Conservation (phyloP, 2,888 invertebrate genomes). For the Desoria tigrina region DNA sequence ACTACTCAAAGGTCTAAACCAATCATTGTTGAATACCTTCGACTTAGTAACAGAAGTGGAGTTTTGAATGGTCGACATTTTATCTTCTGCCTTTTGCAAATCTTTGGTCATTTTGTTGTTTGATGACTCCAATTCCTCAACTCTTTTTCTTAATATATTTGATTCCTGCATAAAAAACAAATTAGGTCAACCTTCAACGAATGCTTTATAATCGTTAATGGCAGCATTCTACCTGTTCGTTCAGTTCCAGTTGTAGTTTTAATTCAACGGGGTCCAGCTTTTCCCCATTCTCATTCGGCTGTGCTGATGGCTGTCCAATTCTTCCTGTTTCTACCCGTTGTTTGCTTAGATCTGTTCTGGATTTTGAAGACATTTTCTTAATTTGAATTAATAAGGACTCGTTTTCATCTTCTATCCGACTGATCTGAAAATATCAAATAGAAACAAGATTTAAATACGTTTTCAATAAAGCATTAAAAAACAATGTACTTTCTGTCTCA, state of each 20-base stretch:
- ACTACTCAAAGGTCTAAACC: neutral
- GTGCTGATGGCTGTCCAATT: constrained; percentile 33
- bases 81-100: constrained; percentile 74
- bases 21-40: constrained; percentile 41
- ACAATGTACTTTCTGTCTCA: constrained; percentile 44
- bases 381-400: constrained; percentile 92
- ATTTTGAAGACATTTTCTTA: constrained; percentile 90
- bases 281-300: constrained; percentile 63
- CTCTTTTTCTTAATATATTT: constrained; percentile 76
- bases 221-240: constrained; percentile 75
- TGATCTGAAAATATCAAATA: constrained; percentile 64
- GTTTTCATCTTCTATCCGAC: constrained; percentile 94
- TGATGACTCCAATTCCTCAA: constrained; percentile 79
- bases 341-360: constrained; percentile 61
- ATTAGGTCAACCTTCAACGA: constrained; percentile 13
- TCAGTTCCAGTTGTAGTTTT: constrained; percentile 79
- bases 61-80: constrained; percentile 61
- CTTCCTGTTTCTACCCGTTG: constrained; percentile 47
- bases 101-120: constrained; percentile 73
- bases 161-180: constrained; percentile 66
- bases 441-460: constrained; percentile 41
- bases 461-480: neutral
- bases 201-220: constrained; percentile 16
- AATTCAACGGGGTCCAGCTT: constrained; percentile 73
- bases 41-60: constrained; percentile 51